These are phyloP conservation scores for Agrilus biguttatus DNA, from an alignment of 2,888 invertebrate genomes.

Conservation along the genomic window DNA sequence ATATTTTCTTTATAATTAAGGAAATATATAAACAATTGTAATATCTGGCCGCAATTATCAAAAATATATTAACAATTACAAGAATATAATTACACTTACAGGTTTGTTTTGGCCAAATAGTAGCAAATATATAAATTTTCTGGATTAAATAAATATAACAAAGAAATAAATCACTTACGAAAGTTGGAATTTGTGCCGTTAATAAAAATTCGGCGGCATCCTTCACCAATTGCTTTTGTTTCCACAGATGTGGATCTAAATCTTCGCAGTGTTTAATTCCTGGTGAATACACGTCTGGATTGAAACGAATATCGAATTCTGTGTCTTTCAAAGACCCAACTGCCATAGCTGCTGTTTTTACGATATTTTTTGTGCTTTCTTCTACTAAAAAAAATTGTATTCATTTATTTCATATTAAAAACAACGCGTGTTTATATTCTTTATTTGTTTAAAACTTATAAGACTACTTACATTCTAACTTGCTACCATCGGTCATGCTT, in stretches of 20 bases:
- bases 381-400: slow-evolving; percentile 45
- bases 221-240: slow-evolving; percentile 80
- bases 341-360: slow-evolving; percentile 76
- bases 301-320: slow-evolving; percentile 94
- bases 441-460: no score
- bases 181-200: slow-evolving; percentile 85
- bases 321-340: slow-evolving; percentile 91
- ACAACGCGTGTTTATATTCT: no score
- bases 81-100: no score
- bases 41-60: background rate
- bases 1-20: no score
- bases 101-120: no score
- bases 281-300: slow-evolving; percentile 95
- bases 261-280: slow-evolving; percentile 74
- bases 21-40: background rate
- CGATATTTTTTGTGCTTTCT: slow-evolving; percentile 75
- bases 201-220: slow-evolving; percentile 93
- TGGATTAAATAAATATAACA: background rate
- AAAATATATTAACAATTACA: background rate
- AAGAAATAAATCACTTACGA: slow-evolving; percentile 44
- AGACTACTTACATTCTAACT: slow-evolving; percentile 46
- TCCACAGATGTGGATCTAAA: slow-evolving; percentile 52
- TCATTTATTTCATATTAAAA: no score
- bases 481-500: slow-evolving; percentile 72
- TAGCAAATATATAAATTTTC: no score